Conservation (phyloP, 2,888 invertebrate species). For the Cerceris rybyensis region DNA sequence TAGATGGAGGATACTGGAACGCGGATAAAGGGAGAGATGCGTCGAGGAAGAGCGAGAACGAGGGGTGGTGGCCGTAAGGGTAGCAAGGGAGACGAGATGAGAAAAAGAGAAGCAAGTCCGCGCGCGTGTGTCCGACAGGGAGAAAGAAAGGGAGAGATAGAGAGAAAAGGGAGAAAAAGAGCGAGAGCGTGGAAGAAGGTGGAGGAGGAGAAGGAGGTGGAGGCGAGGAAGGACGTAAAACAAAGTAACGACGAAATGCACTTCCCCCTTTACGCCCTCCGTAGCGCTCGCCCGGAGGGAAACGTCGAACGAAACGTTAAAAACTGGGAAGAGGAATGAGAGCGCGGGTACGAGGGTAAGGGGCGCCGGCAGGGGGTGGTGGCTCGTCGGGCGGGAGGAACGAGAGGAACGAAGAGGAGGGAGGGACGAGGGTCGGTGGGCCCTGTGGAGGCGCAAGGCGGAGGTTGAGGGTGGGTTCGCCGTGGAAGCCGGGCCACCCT, state of each 20-base stretch:
- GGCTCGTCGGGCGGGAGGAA: conserved; percentile 52
- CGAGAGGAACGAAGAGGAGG: conserved; percentile 40
- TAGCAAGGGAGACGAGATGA: conserved; percentile 4
- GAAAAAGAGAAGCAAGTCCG: conserved; percentile 28
- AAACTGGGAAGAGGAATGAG: conserved; percentile 76
- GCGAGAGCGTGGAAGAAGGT: conserved; percentile 24
- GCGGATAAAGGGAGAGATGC: conserved; percentile 4
- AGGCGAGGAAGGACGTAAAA: conserved; percentile 76
- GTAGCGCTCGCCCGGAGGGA: conserved; percentile 73
- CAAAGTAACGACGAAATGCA: conserved; percentile 81
- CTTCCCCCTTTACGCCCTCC: conserved; percentile 69
- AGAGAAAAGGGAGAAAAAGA: conserved; percentile 4
- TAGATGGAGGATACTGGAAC: conserved; percentile 28
- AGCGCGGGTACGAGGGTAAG: too few relatives aligned
- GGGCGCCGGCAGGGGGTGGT: conserved; percentile 23
- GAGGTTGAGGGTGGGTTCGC: conserved; percentile 61
- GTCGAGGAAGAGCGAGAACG: conserved; percentile 22
- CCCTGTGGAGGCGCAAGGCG: conserved; percentile 61
- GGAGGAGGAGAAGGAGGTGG: conserved; percentile 45
- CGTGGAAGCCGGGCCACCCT: conserved; percentile 67
- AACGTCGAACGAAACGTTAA: conserved; percentile 81
- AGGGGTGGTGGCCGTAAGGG: conserved; percentile 27
- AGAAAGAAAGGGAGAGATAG: conserved; percentile 1
- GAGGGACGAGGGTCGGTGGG: conserved; percentile 60
- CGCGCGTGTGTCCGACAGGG: conserved; percentile 17